Conservation (phyloP, 2,797 vertebrate genomes). For the Sebastes hubbsi region DNA sequence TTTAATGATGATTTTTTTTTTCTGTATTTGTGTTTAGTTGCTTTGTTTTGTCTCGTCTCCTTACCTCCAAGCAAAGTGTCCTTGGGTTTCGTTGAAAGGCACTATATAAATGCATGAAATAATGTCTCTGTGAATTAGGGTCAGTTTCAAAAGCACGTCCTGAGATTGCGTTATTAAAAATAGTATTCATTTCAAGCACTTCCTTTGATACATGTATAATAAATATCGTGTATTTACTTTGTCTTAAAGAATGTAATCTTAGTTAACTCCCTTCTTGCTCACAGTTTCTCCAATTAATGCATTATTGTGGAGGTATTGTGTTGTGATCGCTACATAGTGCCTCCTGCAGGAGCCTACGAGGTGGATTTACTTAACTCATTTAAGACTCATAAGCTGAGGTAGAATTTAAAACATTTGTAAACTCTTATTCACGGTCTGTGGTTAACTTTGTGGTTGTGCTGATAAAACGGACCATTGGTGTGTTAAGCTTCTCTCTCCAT, state of each 20-base stretch:
- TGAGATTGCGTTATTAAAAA: not conserved
- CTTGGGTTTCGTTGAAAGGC: no score
- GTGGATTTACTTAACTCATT: not conserved
- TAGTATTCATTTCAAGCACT: not conserved
- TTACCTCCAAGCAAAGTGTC: no score
- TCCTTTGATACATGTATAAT: not conserved
- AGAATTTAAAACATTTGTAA: constrained; percentile 41
- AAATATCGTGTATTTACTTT: not conserved
- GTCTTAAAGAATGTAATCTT: not conserved
- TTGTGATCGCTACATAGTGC: not conserved
- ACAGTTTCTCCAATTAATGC: not conserved
- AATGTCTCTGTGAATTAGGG: not conserved
- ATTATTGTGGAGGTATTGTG: not conserved
- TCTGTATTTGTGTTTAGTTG: no score
- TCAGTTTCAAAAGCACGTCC: not conserved
- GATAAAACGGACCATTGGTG: not conserved
- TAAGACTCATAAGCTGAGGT: constrained; percentile 36
- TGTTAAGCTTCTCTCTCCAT: not conserved
- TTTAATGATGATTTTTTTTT: not conserved
- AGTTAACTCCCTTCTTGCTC: not conserved
- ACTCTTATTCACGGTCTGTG: constrained; percentile 6
- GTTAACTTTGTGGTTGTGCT: not conserved
- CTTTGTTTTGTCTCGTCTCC: no score
- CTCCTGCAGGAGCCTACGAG: not conserved
- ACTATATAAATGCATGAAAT: not conserved